Base-by-base conservation (phyloP, 2,113 vertebrate species). In the Mionectes macconnelli region DNA sequence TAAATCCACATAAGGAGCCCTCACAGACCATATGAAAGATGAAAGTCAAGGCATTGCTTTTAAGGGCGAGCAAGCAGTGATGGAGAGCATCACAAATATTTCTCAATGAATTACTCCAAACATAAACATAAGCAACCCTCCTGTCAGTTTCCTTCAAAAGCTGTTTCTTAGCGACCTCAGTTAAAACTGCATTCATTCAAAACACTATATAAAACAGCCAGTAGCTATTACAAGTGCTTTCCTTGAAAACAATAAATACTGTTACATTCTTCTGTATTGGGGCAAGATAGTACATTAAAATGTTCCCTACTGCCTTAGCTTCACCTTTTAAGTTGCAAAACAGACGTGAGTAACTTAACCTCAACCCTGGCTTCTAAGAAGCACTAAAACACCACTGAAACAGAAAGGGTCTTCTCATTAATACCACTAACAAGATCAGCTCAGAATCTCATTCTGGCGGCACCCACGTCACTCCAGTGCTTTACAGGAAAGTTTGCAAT, bases 331-430 rank as follows among this genome's bases (percentile, higher is more conserved):
- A 78, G 63, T 67, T 93, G 49, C 21, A 15, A 80, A 95, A 93
- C 75, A 91, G 49, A 83, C 47, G 28, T 17, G 25, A 95, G 81
- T 68, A 95, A 95, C 83, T 91, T 77, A 95, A 94, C 42, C 84
- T 86, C 86, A 89, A 24, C 45, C 35, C 11, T 45, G 42, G 53
- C 44, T 90, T 93, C 92, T 69, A 72, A 87, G 50, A 73, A 55
- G 31, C 72, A 76, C 84, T 88, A 64, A 72, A 88, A 88, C 53
- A 45, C 2, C 39, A 93, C 62, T 37, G 63, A 67, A 90, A 96
- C 60, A 77, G 73, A 76, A 84, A 82, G 69, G 64, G 44, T 81
- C 86, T 67, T 56, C 84, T 81, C 42, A 59, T 68, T 86, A 94
- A 69, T 11, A 56, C 22, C 47, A 56, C 82, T 81, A 92, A 85